Percentiles rank a stretch among this genome's conserved stretches.
phyloP scores from a whole-genome alignment of 2,797 vertebrate genomes.

The Muscicapa comitata region DNA sequence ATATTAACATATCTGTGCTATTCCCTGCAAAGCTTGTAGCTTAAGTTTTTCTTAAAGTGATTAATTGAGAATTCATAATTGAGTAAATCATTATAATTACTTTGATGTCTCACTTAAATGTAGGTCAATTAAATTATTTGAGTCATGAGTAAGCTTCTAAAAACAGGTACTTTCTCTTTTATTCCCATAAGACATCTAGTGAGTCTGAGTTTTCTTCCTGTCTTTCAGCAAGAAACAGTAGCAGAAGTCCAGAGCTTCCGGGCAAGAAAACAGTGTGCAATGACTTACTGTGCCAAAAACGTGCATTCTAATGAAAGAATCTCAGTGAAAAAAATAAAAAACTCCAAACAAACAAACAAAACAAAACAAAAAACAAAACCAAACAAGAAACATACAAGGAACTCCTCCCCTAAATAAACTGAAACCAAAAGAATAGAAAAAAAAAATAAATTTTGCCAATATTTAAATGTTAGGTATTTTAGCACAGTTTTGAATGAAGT shows the following conservation, averaged over 20 bases:
- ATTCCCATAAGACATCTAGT: not conserved
- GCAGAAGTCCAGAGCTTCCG: not conserved
- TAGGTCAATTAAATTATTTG: not conserved
- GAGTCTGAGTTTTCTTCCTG: not conserved
- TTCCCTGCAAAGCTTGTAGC: not conserved
- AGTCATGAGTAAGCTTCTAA: not conserved
- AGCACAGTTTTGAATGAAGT: not conserved
- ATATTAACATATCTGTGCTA: not conserved
- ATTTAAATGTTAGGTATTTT: not conserved
- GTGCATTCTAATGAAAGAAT: not conserved
- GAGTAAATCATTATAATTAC: not conserved
- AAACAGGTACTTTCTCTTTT: not conserved
- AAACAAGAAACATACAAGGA: not conserved
- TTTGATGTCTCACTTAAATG: not conserved
- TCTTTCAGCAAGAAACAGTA: not conserved
- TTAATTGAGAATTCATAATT: not conserved
- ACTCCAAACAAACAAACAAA: not conserved
- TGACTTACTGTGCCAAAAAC: not conserved
- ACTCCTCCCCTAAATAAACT: fast-evolving
- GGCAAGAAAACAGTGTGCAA: not conserved
- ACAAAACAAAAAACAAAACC: not conserved
- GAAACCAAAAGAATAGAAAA: not conserved
- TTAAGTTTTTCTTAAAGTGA: not conserved
- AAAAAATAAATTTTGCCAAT: not conserved
- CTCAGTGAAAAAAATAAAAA: not conserved